These are phyloP conservation scores for Antheraea pernyi DNA, from an alignment of 1,140 invertebrate species.

Conservation along the genomic window DNA sequence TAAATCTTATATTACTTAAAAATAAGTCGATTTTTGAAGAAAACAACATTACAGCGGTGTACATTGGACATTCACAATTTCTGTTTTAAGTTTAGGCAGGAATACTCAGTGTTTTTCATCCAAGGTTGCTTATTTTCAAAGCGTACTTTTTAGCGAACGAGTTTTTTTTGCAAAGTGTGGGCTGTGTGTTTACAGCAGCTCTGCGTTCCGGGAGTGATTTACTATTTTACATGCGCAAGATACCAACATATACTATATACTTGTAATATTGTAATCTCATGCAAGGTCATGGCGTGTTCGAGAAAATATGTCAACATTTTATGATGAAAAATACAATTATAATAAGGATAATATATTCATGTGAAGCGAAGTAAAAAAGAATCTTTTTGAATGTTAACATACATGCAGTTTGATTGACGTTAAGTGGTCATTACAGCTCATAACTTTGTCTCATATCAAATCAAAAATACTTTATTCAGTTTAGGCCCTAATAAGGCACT, in stretches of 20 bases:
- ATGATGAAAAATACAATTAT: not conserved
- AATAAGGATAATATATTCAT: not conserved
- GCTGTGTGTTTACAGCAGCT: conserved; percentile 54
- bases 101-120: conserved; percentile 34
- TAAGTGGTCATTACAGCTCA: too few relatives aligned
- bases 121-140: conserved; percentile 48
- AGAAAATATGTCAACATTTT: conserved; percentile 27
- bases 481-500: too few relatives aligned
- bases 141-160: conserved; percentile 35
- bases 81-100: conserved; percentile 37
- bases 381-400: too few relatives aligned
- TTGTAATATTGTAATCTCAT: conserved; percentile 10
- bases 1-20: too few relatives aligned
- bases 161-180: conserved; percentile 48
- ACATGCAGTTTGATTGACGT: too few relatives aligned
- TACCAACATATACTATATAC: conserved; percentile 20
- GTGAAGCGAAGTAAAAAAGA: not conserved
- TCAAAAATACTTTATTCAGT: too few relatives aligned
- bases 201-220: conserved; percentile 45
- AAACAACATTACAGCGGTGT: too few relatives aligned
- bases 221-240: conserved; percentile 23
- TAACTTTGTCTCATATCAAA: too few relatives aligned
- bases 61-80: not conserved
- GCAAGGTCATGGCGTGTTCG: conserved; percentile 41
- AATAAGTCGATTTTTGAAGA: too few relatives aligned